A percentile compares a stretch with the other conserved stretches of the same genome.
These are phyloP conservation scores for Zingel zingel DNA, from an alignment of 2,113 vertebrate genomes.

Conservation along the genomic window DNA sequence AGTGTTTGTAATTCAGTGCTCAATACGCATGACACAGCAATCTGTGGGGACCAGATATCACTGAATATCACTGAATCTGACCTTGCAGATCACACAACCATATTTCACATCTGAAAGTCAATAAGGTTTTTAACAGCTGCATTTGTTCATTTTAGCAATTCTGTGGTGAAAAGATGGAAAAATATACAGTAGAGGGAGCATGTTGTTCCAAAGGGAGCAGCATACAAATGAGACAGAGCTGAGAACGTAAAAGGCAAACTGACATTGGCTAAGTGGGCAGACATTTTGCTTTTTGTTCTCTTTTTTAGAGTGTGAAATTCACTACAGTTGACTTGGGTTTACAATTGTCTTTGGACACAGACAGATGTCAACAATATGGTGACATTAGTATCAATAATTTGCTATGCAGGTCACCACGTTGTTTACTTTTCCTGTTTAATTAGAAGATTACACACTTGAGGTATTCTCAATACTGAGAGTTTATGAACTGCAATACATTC, in stretches of 20 bases:
- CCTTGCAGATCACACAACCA: slow-evolving; percentile 55
- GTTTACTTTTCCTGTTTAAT: slow-evolving; percentile 74
- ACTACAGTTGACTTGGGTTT: slow-evolving; percentile 23
- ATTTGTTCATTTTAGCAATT: slow-evolving; percentile 72
- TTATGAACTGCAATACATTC: slow-evolving; percentile 71
- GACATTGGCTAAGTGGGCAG: slow-evolving; percentile 26
- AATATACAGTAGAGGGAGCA: slow-evolving; percentile 56
- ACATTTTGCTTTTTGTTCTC: slow-evolving; percentile 34
- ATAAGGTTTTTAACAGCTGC: slow-evolving; percentile 58
- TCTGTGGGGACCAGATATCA: slow-evolving; percentile 68
- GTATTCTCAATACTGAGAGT: slow-evolving; percentile 65
- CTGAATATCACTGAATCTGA: slow-evolving; percentile 60
- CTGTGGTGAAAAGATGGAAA: slow-evolving; percentile 40
- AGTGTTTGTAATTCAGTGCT: slow-evolving; percentile 64
- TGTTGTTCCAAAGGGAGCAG: slow-evolving; percentile 57
- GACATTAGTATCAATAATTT: slow-evolving; percentile 51
- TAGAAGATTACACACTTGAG: slow-evolving; percentile 78
- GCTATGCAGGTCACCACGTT: slow-evolving; percentile 66
- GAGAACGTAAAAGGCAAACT: slow-evolving; percentile 35
- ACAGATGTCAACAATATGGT: slow-evolving; percentile 55
- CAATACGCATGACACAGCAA: slow-evolving; percentile 48
- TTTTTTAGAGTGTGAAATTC: slow-evolving; percentile 38
- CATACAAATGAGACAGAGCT: slow-evolving; percentile 69
- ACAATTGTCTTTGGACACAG: slow-evolving; percentile 48
- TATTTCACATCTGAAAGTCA: slow-evolving; percentile 71